phyloP scores from a whole-genome alignment of 2,797 vertebrate species.

The Podargus strigoides region DNA sequence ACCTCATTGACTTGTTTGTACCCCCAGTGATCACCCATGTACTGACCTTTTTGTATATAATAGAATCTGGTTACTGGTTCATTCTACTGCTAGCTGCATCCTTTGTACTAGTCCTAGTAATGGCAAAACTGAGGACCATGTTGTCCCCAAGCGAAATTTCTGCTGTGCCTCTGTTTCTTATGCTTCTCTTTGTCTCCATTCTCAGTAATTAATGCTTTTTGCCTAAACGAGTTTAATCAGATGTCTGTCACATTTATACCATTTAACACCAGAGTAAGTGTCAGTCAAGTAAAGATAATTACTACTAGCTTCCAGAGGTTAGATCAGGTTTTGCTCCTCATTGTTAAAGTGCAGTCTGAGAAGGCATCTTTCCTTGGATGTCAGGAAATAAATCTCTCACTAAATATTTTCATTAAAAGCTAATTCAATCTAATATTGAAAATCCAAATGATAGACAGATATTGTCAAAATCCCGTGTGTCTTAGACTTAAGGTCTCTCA shows the following conservation, averaged over 20 bases:
- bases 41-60: no score
- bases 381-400: neutral
- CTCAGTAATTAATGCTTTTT: constrained; percentile 35
- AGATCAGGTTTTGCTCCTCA: neutral
- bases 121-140: no score
- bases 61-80: no score
- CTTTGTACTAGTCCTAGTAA: no score
- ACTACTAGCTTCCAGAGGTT: neutral
- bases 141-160: neutral
- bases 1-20: no score
- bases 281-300: neutral
- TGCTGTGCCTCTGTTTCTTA: neutral
- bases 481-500: neutral
- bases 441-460: neutral
- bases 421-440: neutral
- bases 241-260: neutral
- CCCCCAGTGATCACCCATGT: no score
- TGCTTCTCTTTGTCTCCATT: neutral
- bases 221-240: constrained; percentile 15
- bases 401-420: neutral
- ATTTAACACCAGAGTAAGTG: neutral
- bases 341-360: neutral
- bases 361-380: neutral
- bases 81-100: no score
- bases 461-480: neutral